Conservation (phyloP, 2,888 invertebrate species). For the Spisula solida region DNA sequence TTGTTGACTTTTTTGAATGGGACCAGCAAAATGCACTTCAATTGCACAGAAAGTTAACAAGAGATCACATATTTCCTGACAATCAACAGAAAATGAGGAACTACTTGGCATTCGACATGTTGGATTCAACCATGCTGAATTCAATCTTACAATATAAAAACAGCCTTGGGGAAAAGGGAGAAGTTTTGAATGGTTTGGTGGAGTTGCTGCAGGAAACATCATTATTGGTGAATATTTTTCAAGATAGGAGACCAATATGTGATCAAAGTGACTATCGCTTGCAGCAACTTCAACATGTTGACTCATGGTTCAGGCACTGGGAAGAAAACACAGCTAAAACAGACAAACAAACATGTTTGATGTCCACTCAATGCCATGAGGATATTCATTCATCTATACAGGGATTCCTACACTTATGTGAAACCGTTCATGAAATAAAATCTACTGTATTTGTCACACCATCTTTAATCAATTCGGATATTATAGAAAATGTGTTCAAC, state of each 20-base stretch:
- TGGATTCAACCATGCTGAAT: slow-evolving; percentile 19
- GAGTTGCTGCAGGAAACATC: slow-evolving; percentile 53
- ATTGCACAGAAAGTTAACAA: slow-evolving; percentile 48
- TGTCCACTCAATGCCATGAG: slow-evolving; percentile 53
- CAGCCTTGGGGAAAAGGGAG: slow-evolving; percentile 42
- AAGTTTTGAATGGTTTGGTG: slow-evolving; percentile 44
- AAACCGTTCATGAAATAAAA: slow-evolving; percentile 16
- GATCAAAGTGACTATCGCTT: slow-evolving; percentile 38
- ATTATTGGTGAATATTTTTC: slow-evolving; percentile 39
- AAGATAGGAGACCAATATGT: slow-evolving; percentile 43
- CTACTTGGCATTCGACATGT: slow-evolving; percentile 57
- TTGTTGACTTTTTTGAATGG: slow-evolving; percentile 50
- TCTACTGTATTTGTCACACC: slow-evolving; percentile 25
- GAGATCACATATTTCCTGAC: slow-evolving; percentile 48
- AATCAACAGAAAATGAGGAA: slow-evolving; percentile 51
- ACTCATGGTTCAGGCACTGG: slow-evolving; percentile 43
- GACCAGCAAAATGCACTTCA: slow-evolving; percentile 44
- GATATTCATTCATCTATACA: slow-evolving; percentile 52
- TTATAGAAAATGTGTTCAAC: slow-evolving; percentile 43
- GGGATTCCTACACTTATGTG: slow-evolving; percentile 44
- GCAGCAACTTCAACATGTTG: background rate
- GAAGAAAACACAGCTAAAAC: background rate
- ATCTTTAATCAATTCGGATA: slow-evolving; percentile 52
- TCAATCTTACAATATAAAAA: background rate
- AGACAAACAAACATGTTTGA: slow-evolving; percentile 25